phyloP scores from a whole-genome alignment of 2,888 invertebrate species.

The Marasmarcha lunaedactyla region DNA sequence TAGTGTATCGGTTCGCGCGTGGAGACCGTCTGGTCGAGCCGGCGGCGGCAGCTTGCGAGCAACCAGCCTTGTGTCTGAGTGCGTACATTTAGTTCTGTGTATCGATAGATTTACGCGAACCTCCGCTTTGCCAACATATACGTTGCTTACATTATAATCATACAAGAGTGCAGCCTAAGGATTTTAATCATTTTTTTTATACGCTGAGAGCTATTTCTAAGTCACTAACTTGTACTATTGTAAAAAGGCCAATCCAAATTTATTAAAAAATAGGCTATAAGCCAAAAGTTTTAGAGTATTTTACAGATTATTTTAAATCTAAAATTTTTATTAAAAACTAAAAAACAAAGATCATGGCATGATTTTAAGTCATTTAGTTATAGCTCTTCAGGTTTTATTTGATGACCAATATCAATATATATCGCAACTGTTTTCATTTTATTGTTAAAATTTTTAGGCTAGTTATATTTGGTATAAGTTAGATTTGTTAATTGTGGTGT shows the following conservation, averaged over 20 bases:
- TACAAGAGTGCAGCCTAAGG: slow-evolving; percentile 69
- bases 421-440: slow-evolving; percentile 53
- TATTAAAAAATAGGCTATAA: slow-evolving; percentile 39
- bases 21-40: slow-evolving; percentile 25
- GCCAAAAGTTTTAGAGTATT: slow-evolving; percentile 65
- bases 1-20: slow-evolving; percentile 31
- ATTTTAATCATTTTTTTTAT: slow-evolving; percentile 67
- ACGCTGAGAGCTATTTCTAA: slow-evolving; percentile 70
- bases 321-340: slow-evolving; percentile 49
- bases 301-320: slow-evolving; percentile 57
- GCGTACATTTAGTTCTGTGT: slow-evolving; percentile 67
- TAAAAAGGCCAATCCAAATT: slow-evolving; percentile 38
- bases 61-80: slow-evolving; percentile 63
- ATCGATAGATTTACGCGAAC: slow-evolving; percentile 67
- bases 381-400: slow-evolving; percentile 63
- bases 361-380: slow-evolving; percentile 65
- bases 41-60: slow-evolving; percentile 39
- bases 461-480: slow-evolving; percentile 67
- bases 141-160: slow-evolving; percentile 68
- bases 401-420: slow-evolving; percentile 66
- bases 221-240: slow-evolving; percentile 64
- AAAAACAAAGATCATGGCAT: slow-evolving; percentile 63
- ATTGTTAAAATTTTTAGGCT: slow-evolving; percentile 71
- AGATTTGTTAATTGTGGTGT: slow-evolving; percentile 69
- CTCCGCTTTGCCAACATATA: slow-evolving; percentile 67